phyloP scores from a whole-genome alignment of 2,888 invertebrate genomes.

The Colostygia pectinataria region DNA sequence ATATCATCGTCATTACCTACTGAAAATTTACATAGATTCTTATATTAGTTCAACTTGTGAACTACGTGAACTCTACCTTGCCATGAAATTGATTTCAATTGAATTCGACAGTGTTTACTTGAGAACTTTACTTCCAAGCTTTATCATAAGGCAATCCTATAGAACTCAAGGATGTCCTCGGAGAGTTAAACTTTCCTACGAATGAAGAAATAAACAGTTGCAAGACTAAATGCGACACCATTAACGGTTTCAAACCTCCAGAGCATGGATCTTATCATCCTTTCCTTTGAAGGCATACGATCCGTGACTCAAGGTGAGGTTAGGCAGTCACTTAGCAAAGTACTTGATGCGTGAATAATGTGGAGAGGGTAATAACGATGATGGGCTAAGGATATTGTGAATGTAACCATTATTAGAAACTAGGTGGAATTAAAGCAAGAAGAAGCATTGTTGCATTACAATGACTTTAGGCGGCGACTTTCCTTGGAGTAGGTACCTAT shows the following conservation, averaged over 20 bases:
- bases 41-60: too few species aligned
- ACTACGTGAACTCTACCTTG: too few species aligned
- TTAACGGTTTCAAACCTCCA: slow-evolving; percentile 46
- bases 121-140: background rate
- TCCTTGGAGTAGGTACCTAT: too few species aligned
- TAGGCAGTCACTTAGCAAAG: slow-evolving; percentile 24
- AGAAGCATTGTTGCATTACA: too few species aligned
- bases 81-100: too few species aligned
- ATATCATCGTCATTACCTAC: too few species aligned
- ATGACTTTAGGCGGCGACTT: too few species aligned
- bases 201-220: slow-evolving; percentile 50
- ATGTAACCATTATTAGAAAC: slow-evolving; percentile 7
- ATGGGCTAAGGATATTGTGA: slow-evolving; percentile 3
- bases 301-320: slow-evolving; percentile 23
- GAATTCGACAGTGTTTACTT: too few species aligned
- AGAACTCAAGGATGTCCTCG: slow-evolving; percentile 4
- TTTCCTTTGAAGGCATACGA: slow-evolving; percentile 23
- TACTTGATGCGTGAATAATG: slow-evolving; percentile 30
- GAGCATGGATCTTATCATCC: slow-evolving; percentile 29
- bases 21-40: too few species aligned
- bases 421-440: too few species aligned
- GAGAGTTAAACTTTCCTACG: slow-evolving; percentile 44
- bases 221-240: slow-evolving; percentile 46
- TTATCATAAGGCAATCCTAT: background rate
- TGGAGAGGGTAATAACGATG: slow-evolving; percentile 21